Base-by-base conservation (phyloP, 2,797 vertebrate genomes). In the Parotocinclus haroldoi region DNA sequence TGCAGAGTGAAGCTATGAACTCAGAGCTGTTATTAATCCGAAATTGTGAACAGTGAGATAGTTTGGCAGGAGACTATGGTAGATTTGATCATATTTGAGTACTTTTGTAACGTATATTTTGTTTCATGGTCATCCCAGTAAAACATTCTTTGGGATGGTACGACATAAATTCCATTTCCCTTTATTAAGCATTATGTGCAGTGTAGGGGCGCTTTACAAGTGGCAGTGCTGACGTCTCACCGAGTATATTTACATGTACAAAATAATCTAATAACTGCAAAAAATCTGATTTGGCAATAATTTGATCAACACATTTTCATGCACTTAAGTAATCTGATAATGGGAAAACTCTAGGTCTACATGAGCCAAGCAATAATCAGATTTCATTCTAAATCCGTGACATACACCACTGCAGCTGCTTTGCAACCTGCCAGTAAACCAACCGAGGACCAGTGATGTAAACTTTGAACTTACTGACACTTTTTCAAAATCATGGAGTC, bases 191-290 rank as follows among this genome's bases (percentile, higher is more conserved):
- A 46, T 46, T 11, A 46, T 11, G 10, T 46, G 45, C 45, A 27
- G 27, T 5, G 27, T 27, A 2, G 27, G n/a, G 27, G 27, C 27
- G 27, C 2, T 27, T 27, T 5, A 27, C 27, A 27, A 27, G 27
- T 27, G 45, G 45, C 45, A 11, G 45, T 46, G 45, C 45, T 13
- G 45, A 46, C 45, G 12, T 46, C 45, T 46, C 45, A 46, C 45
- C 11, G 45, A 46, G 45, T 46, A 46, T 11, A 46, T 46, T 46
- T 46, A 46, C 45, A 46, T 46, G 45, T 46, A 27, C 27, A 2
- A 46, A 46, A n/a, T 46, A 46, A 46, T 46, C 45, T 46, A n/a
- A 46, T 46, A 46, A 46, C n/a, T 11, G 45, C 45, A 46, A 46
- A 12, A 11, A 12, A 46, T 27, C 27, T 2, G 27, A 27, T 27